Percentiles rank a stretch among this genome's conserved stretches.
Evolutionary conservation across 2,797 vertebrate genomes (phyloP).

Genomic region (Poeciliopsis turneri): DNA sequence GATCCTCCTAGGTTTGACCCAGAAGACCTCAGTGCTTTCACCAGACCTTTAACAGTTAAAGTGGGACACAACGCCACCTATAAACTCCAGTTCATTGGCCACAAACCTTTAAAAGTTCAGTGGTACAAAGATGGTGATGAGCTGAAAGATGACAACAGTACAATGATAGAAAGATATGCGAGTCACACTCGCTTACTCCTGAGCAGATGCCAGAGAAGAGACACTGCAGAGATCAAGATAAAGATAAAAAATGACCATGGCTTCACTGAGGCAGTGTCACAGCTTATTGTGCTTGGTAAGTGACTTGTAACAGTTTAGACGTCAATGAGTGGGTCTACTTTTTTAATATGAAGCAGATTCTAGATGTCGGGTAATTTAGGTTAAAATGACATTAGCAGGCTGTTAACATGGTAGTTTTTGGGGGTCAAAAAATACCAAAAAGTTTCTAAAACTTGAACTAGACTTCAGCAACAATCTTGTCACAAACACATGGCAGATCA

Average conservation of each 20-base stretch:
- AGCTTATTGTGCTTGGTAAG: conserved; percentile 86
- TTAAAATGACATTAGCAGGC: no score
- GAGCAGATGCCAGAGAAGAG: conserved; percentile 80
- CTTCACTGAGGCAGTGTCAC: conserved; percentile 76
- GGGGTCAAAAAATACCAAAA: background rate
- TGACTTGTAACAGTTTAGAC: background rate
- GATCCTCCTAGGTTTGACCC: conserved; percentile 85
- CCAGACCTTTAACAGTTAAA: conserved; percentile 81
- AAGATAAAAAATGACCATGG: conserved; percentile 87
- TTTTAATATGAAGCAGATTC: background rate
- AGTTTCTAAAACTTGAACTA: background rate
- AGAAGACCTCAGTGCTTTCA: conserved; percentile 77
- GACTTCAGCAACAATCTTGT: background rate
- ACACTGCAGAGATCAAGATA: conserved; percentile 86
- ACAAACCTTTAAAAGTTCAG: conserved; percentile 79
- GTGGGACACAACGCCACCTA: conserved; percentile 82
- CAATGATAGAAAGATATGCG: conserved; percentile 77
- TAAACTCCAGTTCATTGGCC: conserved; percentile 85
- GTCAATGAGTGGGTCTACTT: background rate
- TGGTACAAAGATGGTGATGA: conserved; percentile 87
- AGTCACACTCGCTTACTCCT: conserved; percentile 82
- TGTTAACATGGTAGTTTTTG: background rate
- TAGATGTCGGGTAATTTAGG: background rate
- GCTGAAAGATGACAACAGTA: conserved; percentile 70
- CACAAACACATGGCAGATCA: background rate